Conservation (phyloP, 1,140 invertebrate genomes). For the Lasioglossum baleicum region DNA sequence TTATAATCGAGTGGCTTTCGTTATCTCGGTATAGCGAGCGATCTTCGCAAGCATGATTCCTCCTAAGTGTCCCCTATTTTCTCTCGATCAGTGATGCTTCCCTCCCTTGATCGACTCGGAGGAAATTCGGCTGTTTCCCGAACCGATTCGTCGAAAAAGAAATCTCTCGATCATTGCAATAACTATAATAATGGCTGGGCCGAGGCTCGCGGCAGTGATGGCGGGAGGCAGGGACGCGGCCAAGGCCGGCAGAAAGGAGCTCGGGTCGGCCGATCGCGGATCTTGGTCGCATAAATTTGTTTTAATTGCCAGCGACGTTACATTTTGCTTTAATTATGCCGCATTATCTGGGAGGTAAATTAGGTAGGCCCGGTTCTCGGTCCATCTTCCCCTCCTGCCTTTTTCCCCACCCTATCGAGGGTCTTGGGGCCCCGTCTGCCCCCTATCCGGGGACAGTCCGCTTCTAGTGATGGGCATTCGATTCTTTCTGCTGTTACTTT, state of each 20-base stretch:
- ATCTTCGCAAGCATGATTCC: not conserved
- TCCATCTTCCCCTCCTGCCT: conserved; percentile 52
- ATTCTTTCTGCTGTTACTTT: conserved; percentile 4
- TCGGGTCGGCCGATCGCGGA: conserved; percentile 76
- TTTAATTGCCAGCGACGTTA: conserved; percentile 81
- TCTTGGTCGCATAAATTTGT: conserved; percentile 81
- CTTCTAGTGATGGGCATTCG: conserved; percentile 38
- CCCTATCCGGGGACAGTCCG: conserved; percentile 17
- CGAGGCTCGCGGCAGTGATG: conserved; percentile 47
- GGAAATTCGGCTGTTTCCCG: conserved; percentile 8
- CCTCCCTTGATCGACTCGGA: not conserved
- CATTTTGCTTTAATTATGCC: conserved; percentile 81
- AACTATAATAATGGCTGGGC: conserved; percentile 63
- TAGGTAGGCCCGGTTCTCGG: conserved; percentile 78
- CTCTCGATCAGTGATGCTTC: no score
- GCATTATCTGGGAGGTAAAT: conserved; percentile 81
- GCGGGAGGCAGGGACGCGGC: conserved; percentile 58
- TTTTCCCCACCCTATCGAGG: conserved; percentile 19
- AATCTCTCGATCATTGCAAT: conserved; percentile 45
- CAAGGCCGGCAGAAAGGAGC: conserved; percentile 63
- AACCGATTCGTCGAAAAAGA: conserved; percentile 21
- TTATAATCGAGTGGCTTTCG: not conserved
- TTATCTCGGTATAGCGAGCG: not conserved
- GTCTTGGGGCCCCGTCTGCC: conserved; percentile 25
- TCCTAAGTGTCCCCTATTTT: not conserved